Evolutionary conservation across 2,888 invertebrate species (phyloP), one percentile per base, ranked within the genome.

Genomic region (Geotrupes spiniger): DNA sequence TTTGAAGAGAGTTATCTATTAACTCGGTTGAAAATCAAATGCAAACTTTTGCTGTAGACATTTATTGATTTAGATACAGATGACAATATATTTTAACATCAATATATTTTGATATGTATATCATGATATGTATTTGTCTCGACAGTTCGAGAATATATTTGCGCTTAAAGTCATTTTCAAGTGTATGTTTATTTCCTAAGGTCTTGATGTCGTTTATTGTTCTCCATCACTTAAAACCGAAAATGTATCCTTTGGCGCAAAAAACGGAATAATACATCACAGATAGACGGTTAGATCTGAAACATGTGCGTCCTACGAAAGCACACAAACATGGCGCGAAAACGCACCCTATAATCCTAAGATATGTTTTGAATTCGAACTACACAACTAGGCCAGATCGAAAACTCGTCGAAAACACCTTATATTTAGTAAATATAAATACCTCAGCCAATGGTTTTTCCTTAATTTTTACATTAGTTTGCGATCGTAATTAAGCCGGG

Each of bases 71-170:
- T 53, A 59, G 59, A 53, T 60, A 63, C 62, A 63, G 21, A 67
- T 68, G 61, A 69, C 64, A 69, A 55, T 63, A 67, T 63, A 66
- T 60, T 64, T 64, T 66, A 68, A 69, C 69, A 70, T 68, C 66
- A 60, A 69, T 71, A 70, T 66, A 67, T 59, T 65, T 63, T 70
- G 69, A 71, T 71, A 69, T 69, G 70, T 69, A 67, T 70, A 63
- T 53, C 63, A 65, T 71, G 71, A 71, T 71, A 71, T 71, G 71
- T 70, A 69, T 69, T 60, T 61, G 62, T 62, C 62, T 64, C 62
- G 60, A 59, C 55, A 52, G 58, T 51, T 58, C 57, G 57, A 62
- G 59, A 61, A n/a, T 49, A 47, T 57, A 46, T 52, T 58, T 42
- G 50, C 51, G 44, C 43, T 27, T 39, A 42, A 43, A 17, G 38